Conservation (phyloP, 2,797 vertebrate species). For the Morelia viridis region DNA sequence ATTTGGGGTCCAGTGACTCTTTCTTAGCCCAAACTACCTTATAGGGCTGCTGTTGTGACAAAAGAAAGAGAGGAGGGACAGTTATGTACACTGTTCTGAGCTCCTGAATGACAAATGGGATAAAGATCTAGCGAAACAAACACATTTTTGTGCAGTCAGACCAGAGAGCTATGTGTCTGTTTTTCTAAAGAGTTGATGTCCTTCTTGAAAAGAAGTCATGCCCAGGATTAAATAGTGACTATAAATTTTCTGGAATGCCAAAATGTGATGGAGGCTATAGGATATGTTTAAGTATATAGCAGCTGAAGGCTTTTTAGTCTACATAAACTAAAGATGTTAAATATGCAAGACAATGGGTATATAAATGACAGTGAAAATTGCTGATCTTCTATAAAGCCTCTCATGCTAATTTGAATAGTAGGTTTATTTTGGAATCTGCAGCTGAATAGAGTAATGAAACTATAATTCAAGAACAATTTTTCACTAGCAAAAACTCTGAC, state of each 20-base stretch:
- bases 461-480: background rate
- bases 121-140: too few relatives aligned
- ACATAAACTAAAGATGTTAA: background rate
- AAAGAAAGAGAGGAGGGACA: too few relatives aligned
- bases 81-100: too few relatives aligned
- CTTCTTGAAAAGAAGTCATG: background rate
- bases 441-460: background rate
- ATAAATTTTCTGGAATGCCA: background rate
- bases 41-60: too few relatives aligned
- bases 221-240: background rate
- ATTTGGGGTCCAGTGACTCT: too few relatives aligned
- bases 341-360: background rate
- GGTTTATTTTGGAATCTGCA: background rate
- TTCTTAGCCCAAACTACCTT: too few relatives aligned
- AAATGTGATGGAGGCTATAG: background rate
- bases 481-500: background rate
- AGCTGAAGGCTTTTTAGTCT: background rate
- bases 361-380: background rate
- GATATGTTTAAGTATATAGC: background rate
- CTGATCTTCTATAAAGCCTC: background rate
- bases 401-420: background rate
- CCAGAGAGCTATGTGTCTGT: background rate
- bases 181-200: accelerated
- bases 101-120: too few relatives aligned
- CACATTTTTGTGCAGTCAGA: background rate